These are phyloP conservation scores for Saccostrea echinata DNA, from an alignment of 1,140 invertebrate species.

Conservation along the genomic window DNA sequence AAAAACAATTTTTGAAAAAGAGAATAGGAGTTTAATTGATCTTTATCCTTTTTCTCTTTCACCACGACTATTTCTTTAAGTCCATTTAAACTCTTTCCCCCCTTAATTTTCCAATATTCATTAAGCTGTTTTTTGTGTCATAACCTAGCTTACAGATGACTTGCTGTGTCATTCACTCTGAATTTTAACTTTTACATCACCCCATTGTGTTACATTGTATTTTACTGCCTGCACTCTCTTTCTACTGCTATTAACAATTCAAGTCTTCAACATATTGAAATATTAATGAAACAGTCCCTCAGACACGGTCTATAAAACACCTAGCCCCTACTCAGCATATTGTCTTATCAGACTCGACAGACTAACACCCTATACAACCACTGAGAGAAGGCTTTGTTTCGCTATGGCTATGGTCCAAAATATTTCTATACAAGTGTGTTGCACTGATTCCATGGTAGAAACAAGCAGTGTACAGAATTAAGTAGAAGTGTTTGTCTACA, in stretches of 20 bases:
- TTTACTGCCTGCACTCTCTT: neutral
- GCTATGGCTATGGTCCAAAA: neutral
- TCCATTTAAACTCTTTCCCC: too few species aligned
- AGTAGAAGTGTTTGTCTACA: neutral
- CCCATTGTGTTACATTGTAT: neutral
- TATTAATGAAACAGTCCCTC: neutral
- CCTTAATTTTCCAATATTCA: too few species aligned
- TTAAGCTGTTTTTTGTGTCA: too few species aligned
- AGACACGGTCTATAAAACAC: slow-evolving; percentile 14
- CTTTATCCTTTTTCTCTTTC: neutral
- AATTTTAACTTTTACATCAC: neutral
- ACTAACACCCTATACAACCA: slow-evolving; percentile 12
- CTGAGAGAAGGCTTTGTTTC: neutral
- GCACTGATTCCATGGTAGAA: neutral
- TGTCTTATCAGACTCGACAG: neutral
- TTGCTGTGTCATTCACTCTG: neutral
- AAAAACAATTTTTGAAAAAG: too few species aligned
- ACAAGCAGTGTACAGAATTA: neutral
- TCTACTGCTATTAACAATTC: neutral
- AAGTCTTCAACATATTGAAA: neutral
- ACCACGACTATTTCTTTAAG: too few species aligned
- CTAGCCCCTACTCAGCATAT: neutral
- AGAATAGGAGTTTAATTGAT: too few species aligned
- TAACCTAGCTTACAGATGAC: too few species aligned
- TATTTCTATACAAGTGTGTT: neutral